These are phyloP conservation scores for Lasioglossum figueresi DNA, from an alignment of 2,888 invertebrate genomes.

Conservation along the genomic window DNA sequence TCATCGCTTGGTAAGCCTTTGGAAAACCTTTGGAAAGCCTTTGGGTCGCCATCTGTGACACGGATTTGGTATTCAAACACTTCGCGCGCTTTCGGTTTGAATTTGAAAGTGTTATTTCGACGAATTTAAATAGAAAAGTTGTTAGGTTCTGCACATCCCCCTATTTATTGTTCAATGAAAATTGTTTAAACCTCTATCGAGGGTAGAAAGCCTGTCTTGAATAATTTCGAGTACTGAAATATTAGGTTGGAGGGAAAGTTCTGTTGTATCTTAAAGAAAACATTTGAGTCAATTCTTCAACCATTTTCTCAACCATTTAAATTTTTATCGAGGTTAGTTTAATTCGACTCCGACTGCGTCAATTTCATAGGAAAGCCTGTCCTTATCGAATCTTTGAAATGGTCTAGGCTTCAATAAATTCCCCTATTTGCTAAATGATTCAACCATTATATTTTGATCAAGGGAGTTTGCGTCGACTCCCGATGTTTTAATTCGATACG, in stretches of 20 bases:
- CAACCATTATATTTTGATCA: background rate
- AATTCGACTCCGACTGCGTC: background rate
- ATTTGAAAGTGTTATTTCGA: background rate
- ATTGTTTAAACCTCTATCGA: background rate
- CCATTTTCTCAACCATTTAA: background rate
- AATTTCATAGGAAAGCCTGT: background rate
- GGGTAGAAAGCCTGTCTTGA: background rate
- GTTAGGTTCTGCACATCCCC: no score
- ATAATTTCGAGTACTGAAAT: background rate
- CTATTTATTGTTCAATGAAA: background rate
- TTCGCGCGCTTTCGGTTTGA: background rate
- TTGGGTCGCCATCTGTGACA: background rate
- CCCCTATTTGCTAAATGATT: background rate
- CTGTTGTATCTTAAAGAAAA: no score
- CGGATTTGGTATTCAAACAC: background rate
- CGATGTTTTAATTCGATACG: background rate
- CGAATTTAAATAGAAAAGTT: background rate
- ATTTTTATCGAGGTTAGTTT: background rate
- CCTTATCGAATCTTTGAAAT: background rate
- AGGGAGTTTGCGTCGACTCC: background rate
- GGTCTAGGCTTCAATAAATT: background rate
- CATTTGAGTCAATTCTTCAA: no score
- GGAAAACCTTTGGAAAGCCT: no score
- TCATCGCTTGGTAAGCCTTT: slow-evolving; percentile 7
- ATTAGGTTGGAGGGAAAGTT: no score